Evolutionary conservation across 2,113 vertebrate genomes (phyloP).

Genomic region (Cichladusa arquata): DNA sequence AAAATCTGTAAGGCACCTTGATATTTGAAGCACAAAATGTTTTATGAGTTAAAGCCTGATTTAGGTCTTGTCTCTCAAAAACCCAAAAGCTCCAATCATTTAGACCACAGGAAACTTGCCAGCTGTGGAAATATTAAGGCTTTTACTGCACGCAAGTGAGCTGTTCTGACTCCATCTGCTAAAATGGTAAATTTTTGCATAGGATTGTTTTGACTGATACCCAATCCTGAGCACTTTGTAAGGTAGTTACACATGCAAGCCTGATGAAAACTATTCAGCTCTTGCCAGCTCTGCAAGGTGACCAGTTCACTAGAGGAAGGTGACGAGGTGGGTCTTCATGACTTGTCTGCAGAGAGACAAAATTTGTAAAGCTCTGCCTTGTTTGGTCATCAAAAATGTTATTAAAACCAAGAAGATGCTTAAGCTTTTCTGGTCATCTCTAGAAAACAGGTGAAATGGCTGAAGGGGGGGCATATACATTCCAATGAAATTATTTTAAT

Average conservation of each 20-base stretch:
- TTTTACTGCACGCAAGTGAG: slow-evolving; percentile 11
- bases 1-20: background rate
- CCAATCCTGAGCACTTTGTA: background rate
- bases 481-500: background rate
- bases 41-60: slow-evolving; percentile 4
- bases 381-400: background rate
- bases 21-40: background rate
- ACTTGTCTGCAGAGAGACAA: background rate
- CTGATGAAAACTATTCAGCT: background rate
- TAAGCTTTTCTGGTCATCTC: background rate
- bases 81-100: background rate
- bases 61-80: background rate
- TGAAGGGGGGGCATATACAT: background rate
- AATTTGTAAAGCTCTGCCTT: background rate
- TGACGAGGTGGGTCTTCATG: background rate
- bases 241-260: background rate
- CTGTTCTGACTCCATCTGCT: slow-evolving; percentile 18
- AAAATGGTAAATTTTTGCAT: slow-evolving; percentile 22
- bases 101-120: background rate
- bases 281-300: background rate
- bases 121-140: slow-evolving; percentile 35
- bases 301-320: background rate
- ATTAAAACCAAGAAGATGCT: background rate
- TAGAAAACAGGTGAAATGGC: background rate
- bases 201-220: slow-evolving; percentile 11